These are phyloP conservation scores for Panulirus ornatus DNA, from an alignment of 1,140 invertebrate genomes.

Conservation along the genomic window DNA sequence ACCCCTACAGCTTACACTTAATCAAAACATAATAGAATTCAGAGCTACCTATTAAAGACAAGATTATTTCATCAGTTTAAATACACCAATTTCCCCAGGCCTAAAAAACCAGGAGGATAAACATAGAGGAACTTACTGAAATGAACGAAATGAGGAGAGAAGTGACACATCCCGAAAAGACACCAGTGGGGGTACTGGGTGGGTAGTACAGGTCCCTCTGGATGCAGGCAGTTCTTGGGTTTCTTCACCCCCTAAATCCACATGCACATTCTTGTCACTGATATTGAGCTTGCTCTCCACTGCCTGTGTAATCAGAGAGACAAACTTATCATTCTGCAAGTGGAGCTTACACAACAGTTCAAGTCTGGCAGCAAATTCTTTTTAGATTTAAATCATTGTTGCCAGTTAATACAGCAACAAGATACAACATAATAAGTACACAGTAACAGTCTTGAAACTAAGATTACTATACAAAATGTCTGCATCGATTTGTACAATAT, in stretches of 20 bases:
- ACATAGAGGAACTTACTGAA: conserved; percentile 31
- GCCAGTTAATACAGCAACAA: background rate
- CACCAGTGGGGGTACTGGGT: conserved; percentile 36
- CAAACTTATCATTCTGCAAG: background rate
- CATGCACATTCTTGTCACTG: conserved; percentile 21
- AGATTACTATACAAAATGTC: no score
- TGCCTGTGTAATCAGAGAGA: conserved; percentile 34
- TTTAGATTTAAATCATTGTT: background rate
- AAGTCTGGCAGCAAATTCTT: background rate
- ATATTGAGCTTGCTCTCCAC: conserved; percentile 29
- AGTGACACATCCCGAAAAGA: conserved; percentile 62
- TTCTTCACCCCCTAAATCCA: conserved; percentile 51
- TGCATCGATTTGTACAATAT: no score
- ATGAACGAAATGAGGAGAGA: conserved; percentile 42
- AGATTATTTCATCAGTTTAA: background rate
- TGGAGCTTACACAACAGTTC: background rate
- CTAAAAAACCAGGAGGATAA: background rate
- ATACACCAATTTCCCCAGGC: background rate
- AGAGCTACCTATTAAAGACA: no score
- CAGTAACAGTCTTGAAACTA: no score
- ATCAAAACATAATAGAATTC: no score
- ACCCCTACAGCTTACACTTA: no score
- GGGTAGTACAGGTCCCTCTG: background rate
- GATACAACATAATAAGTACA: no score
- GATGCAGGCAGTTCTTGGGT: conserved; percentile 61